Base-by-base conservation (phyloP, 2,888 invertebrate species). In the Cancer borealis region DNA sequence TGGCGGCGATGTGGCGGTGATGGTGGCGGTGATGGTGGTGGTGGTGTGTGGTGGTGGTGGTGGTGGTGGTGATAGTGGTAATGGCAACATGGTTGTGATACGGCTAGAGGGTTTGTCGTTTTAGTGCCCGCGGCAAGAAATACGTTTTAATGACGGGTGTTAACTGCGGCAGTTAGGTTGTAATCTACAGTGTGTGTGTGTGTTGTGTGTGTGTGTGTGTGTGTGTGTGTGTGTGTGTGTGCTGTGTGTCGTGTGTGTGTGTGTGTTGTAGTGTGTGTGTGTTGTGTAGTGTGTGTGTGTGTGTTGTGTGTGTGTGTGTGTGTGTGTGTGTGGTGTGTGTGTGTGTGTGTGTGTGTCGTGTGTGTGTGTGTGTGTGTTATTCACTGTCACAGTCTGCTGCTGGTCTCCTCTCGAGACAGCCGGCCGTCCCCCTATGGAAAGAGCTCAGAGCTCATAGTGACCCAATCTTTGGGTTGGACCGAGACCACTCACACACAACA, bases 211-310 rank as follows among this genome's bases (percentile, higher is more conserved):
- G 60, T n/a, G 60, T 60, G 60, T 79, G n/a, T 79, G 26, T 79
- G n/a, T 79, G 73, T 79, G 73, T 79, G 73, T 79, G 73, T 79
- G 73, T 79, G 73, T 79, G 73, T 79, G 73, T 79, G 73, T 79
- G 73, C n/a, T 21, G 73, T 21, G 73, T 26, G 73, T 26, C n/a
- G 54, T 54, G 12, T 54, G 54, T 54, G 3, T 21, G 21, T n/a
- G 73, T 73, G 26, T 79, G 26, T 26, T n/a, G n/a, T n/a, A n/a
- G 3, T 10, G 2, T 26, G 1, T 79, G 26, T 8, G 39, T 39
- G 39, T n/a, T n/a, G n/a, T n/a, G n/a, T n/a, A n/a, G n/a, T n/a
- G n/a, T n/a, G n/a, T n/a, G n/a, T n/a, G n/a, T n/a, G n/a, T n/a
- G n/a, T n/a, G n/a, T n/a, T n/a, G n/a, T n/a, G n/a, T n/a, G n/a